Percentiles rank a stretch among this genome's conserved stretches.
Evolutionary conservation across 2,797 vertebrate species (phyloP).

Genomic region (Tragopan temminckii): DNA sequence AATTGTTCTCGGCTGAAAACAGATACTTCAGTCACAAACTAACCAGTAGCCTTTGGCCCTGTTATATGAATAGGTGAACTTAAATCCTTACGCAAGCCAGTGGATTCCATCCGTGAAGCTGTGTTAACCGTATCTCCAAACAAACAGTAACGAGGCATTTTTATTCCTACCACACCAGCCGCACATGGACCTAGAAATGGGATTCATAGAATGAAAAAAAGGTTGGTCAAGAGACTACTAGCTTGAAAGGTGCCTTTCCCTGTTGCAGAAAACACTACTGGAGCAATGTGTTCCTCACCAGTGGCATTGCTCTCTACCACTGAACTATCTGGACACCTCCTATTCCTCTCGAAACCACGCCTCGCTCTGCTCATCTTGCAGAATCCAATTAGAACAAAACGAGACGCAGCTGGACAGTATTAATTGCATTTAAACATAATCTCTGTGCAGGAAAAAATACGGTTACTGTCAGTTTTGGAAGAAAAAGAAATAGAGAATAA

Average conservation of each 20-base stretch:
- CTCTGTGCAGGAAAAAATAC: neutral
- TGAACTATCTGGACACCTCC: neutral
- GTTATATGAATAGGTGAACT: neutral
- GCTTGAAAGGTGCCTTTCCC: neutral
- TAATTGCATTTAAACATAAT: neutral
- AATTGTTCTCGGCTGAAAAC: conserved; percentile 27
- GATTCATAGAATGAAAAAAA: neutral
- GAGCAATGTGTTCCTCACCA: neutral
- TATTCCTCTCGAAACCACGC: neutral
- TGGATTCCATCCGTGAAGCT: conserved; percentile 95
- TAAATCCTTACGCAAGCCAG: conserved; percentile 91
- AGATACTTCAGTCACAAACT: neutral
- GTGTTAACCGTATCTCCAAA: conserved; percentile 97
- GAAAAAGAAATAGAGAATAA: neutral
- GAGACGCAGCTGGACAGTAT: neutral
- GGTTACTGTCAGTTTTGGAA: neutral
- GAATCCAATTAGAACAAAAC: neutral
- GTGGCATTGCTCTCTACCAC: neutral
- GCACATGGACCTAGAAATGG: conserved; percentile 90
- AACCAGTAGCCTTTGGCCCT: neutral
- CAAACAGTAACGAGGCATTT: conserved; percentile 97
- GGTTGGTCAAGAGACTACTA: neutral
- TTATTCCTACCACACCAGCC: conserved; percentile 95
- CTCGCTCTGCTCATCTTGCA: neutral
- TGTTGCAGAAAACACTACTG: neutral